These are phyloP conservation scores for Serilophus lunatus DNA, from an alignment of 2,113 vertebrate genomes.

Conservation along the genomic window DNA sequence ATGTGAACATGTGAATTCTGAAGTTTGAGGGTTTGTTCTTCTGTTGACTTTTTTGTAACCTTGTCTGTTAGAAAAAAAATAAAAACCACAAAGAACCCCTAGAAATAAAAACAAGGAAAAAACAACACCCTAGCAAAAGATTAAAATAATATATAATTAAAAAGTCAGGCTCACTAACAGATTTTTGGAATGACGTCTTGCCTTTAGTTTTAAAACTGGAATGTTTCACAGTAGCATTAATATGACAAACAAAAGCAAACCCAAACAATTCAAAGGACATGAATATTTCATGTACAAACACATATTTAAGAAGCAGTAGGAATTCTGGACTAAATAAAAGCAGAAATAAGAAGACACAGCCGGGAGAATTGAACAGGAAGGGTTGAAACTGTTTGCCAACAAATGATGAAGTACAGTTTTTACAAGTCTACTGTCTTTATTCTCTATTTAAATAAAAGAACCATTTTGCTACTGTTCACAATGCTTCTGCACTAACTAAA, in stretches of 20 bases:
- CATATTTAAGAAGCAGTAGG: background rate
- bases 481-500: background rate
- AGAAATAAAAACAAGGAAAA: background rate
- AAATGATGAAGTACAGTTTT: constrained; percentile 11
- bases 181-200: background rate
- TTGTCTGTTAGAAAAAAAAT: background rate
- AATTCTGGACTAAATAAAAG: constrained; percentile 4
- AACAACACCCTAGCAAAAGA: background rate
- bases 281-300: background rate
- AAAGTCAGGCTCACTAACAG: background rate
- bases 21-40: background rate
- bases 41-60: background rate
- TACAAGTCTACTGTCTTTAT: constrained; percentile 12
- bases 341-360: constrained; percentile 10
- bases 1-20: background rate
- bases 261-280: constrained; percentile 1
- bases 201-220: constrained; percentile 1
- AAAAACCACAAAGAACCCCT: background rate
- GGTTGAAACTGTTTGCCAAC: background rate
- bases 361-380: background rate
- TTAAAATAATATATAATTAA: background rate
- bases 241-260: constrained; percentile 9
- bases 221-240: background rate
- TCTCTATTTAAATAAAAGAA: background rate
- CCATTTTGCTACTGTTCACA: background rate